Base-by-base conservation (phyloP, 1,140 invertebrate genomes). In the Nasonia vitripennis region DNA sequence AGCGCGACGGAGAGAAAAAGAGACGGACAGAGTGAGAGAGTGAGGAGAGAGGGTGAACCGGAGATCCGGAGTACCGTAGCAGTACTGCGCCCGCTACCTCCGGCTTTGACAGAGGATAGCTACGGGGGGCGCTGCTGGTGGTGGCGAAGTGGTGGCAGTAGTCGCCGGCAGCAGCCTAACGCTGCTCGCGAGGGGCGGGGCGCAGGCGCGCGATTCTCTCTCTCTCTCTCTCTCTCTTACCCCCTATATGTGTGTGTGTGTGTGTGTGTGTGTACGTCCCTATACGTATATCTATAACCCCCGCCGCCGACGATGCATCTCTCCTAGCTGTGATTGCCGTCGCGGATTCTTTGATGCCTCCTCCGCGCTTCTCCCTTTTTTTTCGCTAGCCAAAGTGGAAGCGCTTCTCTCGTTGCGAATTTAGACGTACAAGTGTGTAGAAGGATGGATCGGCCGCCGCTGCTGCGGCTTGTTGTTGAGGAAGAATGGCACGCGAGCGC, bases 81-180 rank as follows among this genome's bases (percentile, higher is more conserved):
- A 91, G 91, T 91, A 92, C 91, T 92, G 91, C 87, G 89, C 91
- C 89, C 88, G 88, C 74, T 11, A 45, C 37, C 78, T 71, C 31
- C 78, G 71, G 90, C 89, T 92, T 92, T 91, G 91, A 91, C 91
- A 90, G 90, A 88, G 90, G 91, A 89, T 91, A 91, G 90, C 90
- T 86, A 87, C 87, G 87, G 87, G 11, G 14, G 81, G 45, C 85
- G 73, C 85, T 83, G 73, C 55, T 79, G 82, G 14, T 20, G 34
- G 12, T 27, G 62, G 81, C 71, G 81, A 12, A 20, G 90, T 90
- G 90, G 90, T 89, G 89, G 91, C 88, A 91, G 89, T 91, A 89
- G 88, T 86, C 87, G 88, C 91, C 88, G 89, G 89, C 89, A 89
- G 90, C 90, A 84, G 86, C 81, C 86, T 87, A 89, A 80, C 85